Evolutionary conservation across 2,113 vertebrate species (phyloP).

Genomic region (Cyprinodon brontotheroides): DNA sequence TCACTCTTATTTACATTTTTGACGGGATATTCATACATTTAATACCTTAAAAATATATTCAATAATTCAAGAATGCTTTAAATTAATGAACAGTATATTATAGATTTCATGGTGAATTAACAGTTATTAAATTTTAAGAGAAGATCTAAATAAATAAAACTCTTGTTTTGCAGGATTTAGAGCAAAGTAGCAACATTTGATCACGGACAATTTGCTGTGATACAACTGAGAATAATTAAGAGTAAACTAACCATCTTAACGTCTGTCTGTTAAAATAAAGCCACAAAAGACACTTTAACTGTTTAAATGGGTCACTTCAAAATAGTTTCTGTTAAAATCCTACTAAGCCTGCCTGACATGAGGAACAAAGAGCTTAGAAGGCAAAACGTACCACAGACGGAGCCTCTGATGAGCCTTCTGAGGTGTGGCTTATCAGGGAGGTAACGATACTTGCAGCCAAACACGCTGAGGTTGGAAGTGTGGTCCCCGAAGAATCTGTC

Average conservation of each 20-base stretch:
- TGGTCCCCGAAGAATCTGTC: slow-evolving; percentile 94
- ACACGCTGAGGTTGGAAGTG: slow-evolving; percentile 98
- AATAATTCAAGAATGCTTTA: neutral
- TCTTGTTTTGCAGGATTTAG: neutral
- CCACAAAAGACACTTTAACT: neutral
- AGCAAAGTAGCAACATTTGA: neutral
- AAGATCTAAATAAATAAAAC: neutral
- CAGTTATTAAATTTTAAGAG: neutral
- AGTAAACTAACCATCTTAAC: neutral
- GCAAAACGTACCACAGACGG: slow-evolving; percentile 90
- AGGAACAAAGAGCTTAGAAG: neutral
- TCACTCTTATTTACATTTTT: no score
- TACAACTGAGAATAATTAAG: neutral
- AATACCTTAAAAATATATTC: no score
- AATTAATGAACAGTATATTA: no score
- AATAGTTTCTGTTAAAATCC: no score
- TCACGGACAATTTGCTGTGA: no score
- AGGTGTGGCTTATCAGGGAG: slow-evolving; percentile 96
- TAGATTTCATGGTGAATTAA: no score
- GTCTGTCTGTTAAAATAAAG: neutral
- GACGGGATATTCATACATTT: no score
- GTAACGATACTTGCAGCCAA: slow-evolving; percentile 99
- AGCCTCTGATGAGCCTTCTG: slow-evolving; percentile 92
- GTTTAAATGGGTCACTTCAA: neutral
- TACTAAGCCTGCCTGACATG: neutral